Percentiles rank a stretch among this genome's conserved stretches.
phyloP scores from a whole-genome alignment of 1,140 invertebrate species.

The Pemphigus obesinymphae region DNA sequence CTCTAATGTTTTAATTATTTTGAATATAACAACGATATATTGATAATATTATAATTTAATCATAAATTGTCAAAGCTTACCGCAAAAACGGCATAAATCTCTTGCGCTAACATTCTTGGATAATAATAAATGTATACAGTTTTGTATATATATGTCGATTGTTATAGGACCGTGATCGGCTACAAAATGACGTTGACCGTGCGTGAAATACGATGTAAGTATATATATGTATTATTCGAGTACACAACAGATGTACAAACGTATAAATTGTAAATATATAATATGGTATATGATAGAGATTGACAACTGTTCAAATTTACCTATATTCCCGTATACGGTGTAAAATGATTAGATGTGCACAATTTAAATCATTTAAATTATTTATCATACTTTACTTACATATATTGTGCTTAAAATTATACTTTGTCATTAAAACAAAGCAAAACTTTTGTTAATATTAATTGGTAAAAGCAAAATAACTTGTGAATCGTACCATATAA shows the following conservation, averaged over 20 bases:
- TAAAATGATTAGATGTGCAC: no score
- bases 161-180: background rate
- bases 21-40: background rate
- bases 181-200: background rate
- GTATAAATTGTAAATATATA: background rate
- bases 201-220: background rate
- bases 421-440: no score
- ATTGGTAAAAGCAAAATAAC: no score
- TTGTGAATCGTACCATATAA: no score
- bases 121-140: no score
- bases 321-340: background rate
- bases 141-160: no score
- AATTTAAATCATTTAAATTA: no score
- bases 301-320: conserved; percentile 11
- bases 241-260: background rate
- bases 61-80: background rate
- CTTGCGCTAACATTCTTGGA: background rate
- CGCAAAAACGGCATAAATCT: background rate
- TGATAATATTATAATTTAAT: background rate
- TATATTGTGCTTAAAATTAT: no score
- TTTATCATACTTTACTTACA: no score
- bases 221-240: background rate
- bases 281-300: background rate
- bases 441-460: no score
- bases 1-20: no score